These are phyloP conservation scores for Amiota mariae DNA, from an alignment of 2,888 invertebrate genomes.

Conservation along the genomic window DNA sequence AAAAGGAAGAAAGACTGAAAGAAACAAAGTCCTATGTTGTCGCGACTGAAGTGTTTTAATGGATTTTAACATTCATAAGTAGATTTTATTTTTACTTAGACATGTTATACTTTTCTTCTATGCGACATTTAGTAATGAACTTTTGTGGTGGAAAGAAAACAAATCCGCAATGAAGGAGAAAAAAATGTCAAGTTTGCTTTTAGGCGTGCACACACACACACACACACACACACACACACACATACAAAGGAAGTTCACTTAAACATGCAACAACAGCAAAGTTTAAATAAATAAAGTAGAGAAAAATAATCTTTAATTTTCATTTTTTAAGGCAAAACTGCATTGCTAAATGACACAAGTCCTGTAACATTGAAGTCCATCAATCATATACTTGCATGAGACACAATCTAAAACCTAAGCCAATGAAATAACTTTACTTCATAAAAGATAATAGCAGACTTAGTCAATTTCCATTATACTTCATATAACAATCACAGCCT, in stretches of 20 bases:
- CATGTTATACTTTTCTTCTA: slow-evolving; percentile 14
- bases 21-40: slow-evolving; percentile 51
- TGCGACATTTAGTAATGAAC: slow-evolving; percentile 46
- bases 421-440: slow-evolving; percentile 56
- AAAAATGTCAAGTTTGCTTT: slow-evolving; percentile 62
- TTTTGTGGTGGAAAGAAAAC: slow-evolving; percentile 33
- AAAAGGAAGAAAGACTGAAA: slow-evolving; percentile 6
- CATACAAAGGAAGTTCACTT: slow-evolving; percentile 38
- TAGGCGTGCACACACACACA: slow-evolving; percentile 27
- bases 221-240: slow-evolving; percentile 20
- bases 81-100: slow-evolving; percentile 26
- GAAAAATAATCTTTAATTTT: not conserved
- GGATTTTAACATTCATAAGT: slow-evolving; percentile 56
- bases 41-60: slow-evolving; percentile 63
- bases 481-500: slow-evolving; percentile 41
- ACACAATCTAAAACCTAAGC: slow-evolving; percentile 48
- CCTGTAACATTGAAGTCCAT: not conserved
- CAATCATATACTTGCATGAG: slow-evolving; percentile 11
- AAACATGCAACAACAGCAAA: not conserved
- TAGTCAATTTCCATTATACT: slow-evolving; percentile 58
- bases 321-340: not conserved
- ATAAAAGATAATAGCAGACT: slow-evolving; percentile 66
- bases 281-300: slow-evolving; percentile 10
- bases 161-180: slow-evolving; percentile 8
- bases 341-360: not conserved